Evolutionary conservation across 2,113 vertebrate genomes (phyloP).

Genomic region (Pelecanoides urinatrix): DNA sequence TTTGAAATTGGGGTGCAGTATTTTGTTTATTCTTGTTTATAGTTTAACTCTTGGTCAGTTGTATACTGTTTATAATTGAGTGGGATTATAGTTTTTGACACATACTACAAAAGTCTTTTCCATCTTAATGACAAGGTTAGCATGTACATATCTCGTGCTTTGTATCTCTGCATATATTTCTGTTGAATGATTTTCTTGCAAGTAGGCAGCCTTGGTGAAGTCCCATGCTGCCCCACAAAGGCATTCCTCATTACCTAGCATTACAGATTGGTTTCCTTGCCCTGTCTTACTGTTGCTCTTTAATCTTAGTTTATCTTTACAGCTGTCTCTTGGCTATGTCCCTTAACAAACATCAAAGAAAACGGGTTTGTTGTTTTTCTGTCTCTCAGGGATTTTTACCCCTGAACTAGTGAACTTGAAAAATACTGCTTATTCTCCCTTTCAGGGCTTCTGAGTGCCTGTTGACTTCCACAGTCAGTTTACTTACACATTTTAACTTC

Average conservation of each 20-base stretch:
- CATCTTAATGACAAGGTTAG: not conserved
- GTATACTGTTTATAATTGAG: not conserved
- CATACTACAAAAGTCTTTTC: not conserved
- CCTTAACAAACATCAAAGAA: not conserved
- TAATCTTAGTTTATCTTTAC: not conserved
- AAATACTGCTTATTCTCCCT: constrained; percentile 6
- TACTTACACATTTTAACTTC: not conserved
- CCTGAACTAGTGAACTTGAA: constrained; percentile 51
- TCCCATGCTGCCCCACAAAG: not conserved
- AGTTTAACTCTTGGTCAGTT: not conserved
- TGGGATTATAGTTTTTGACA: not conserved
- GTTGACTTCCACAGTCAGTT: constrained; percentile 1
- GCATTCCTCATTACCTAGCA: not conserved
- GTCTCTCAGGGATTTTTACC: constrained; percentile 34
- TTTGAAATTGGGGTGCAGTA: not conserved
- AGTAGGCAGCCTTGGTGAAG: not conserved
- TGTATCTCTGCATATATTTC: not conserved
- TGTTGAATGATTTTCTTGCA: not conserved
- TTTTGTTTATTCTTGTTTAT: not conserved
- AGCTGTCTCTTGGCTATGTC: not conserved
- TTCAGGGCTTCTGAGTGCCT: constrained; percentile 48
- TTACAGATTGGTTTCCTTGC: not conserved
- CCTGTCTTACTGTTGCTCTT: not conserved
- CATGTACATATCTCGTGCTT: not conserved
- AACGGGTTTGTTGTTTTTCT: not conserved